Conservation (phyloP, 2,797 vertebrate species). For the Trematomus bernacchii region DNA sequence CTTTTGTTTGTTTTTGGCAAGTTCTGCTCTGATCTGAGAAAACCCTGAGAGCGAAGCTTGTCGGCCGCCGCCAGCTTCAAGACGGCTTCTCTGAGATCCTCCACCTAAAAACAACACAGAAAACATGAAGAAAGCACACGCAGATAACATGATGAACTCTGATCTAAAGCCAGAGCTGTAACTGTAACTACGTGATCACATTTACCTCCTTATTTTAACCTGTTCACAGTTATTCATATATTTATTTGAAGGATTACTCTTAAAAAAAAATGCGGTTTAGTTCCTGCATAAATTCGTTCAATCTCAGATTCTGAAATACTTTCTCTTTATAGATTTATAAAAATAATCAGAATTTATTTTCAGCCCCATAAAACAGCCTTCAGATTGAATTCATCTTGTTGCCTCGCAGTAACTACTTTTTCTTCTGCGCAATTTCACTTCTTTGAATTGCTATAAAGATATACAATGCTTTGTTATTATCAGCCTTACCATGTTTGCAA, state of each 20-base stretch:
- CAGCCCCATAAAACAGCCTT: background rate
- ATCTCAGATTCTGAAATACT: background rate
- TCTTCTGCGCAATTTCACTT: background rate
- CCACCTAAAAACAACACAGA: conserved; percentile 68
- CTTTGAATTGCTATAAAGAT: background rate
- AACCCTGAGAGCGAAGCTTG: conserved; percentile 83
- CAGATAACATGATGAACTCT: background rate
- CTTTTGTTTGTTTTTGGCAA: conserved; percentile 86
- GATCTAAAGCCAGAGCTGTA: background rate
- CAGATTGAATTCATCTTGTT: background rate
- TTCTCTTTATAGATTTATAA: background rate
- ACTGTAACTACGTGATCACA: background rate
- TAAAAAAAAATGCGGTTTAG: background rate
- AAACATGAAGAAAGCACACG: background rate
- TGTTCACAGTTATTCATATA: background rate
- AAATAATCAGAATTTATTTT: background rate
- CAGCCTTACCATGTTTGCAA: conserved; percentile 79
- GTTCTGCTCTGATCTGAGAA: conserved; percentile 82
- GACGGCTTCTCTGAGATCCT: conserved; percentile 81
- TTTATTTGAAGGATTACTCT: background rate
- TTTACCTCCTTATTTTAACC: background rate
- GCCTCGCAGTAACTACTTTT: background rate
- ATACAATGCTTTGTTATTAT: background rate
- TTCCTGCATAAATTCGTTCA: background rate
- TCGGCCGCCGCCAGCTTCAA: conserved; percentile 84